Percentiles rank a stretch among this genome's conserved stretches.
phyloP scores from a whole-genome alignment of 2,797 vertebrate species.

The Champsocephalus gunnari region DNA sequence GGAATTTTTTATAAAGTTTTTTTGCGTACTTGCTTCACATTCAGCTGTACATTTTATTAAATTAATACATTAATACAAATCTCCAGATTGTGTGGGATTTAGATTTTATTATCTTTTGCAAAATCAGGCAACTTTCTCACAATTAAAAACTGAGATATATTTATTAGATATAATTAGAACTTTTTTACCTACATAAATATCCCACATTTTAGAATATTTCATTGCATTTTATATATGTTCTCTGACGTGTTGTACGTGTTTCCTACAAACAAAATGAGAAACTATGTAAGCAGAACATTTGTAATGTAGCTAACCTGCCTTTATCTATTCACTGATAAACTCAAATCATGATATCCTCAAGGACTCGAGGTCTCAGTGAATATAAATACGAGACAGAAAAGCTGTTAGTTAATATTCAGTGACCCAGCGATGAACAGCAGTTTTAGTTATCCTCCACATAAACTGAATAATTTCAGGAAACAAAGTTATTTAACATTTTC shows the following conservation, averaged over 20 bases:
- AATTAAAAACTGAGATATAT: background rate
- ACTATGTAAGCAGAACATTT: slow-evolving; percentile 1
- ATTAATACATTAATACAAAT: slow-evolving; percentile 9
- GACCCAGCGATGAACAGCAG: background rate
- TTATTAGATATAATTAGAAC: background rate
- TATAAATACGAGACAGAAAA: slow-evolving; percentile 11
- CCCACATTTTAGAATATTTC: background rate
- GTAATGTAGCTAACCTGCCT: slow-evolving; percentile 7
- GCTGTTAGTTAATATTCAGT: background rate
- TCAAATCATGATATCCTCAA: slow-evolving; percentile 6
- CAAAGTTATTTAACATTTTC: slow-evolving; percentile 15
- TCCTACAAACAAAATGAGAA: background rate
- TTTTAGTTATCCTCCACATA: background rate
- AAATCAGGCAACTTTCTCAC: background rate
- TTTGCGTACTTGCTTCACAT: background rate
- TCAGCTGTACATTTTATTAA: background rate
- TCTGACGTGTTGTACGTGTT: too few relatives aligned
- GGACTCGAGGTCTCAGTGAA: slow-evolving; percentile 1
- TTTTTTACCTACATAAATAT: background rate
- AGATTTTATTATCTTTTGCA: background rate
- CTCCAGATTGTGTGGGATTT: background rate
- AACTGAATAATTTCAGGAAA: slow-evolving; percentile 32
- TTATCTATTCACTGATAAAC: slow-evolving; percentile 11
- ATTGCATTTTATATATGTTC: background rate
- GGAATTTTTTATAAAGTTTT: background rate